Conservation (phyloP, 1,140 invertebrate species). For the Drosophila tropicalis region DNA sequence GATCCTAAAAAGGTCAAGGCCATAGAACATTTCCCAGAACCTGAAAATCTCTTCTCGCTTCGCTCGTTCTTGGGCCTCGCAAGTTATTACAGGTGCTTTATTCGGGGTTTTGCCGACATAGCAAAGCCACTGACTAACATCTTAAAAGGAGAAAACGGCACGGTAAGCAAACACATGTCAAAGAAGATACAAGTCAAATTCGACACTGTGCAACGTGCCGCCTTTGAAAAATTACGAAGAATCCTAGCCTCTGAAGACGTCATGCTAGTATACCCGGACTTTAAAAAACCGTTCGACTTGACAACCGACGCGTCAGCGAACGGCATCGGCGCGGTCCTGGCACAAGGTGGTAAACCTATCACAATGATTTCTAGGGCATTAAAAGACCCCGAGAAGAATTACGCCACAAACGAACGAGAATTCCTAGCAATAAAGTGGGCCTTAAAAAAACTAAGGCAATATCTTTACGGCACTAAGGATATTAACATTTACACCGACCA, state of each 20-base stretch:
- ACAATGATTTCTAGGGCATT: conserved; percentile 17
- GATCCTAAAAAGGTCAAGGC: neutral
- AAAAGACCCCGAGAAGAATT: too few relatives aligned
- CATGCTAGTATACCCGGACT: neutral
- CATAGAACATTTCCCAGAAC: neutral
- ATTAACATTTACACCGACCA: neutral
- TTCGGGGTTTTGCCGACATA: neutral
- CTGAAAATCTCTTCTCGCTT: too few relatives aligned
- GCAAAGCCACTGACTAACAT: neutral
- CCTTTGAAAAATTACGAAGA: neutral
- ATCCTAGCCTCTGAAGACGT: neutral
- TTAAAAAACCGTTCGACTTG: neutral
- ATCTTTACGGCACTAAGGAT: neutral
- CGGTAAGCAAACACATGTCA: neutral
- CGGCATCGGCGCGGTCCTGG: neutral
- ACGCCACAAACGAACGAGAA: too few relatives aligned
- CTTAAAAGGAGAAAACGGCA: neutral
- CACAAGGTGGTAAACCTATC: conserved; percentile 18
- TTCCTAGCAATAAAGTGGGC: too few relatives aligned
- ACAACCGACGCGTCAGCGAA: neutral
- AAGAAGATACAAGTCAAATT: neutral
- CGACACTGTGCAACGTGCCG: neutral
- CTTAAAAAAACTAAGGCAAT: too few relatives aligned
- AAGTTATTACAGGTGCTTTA: neutral
- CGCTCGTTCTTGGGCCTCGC: neutral